These are phyloP conservation scores for Ophion costatus DNA, from an alignment of 2,888 invertebrate genomes.

Conservation along the genomic window DNA sequence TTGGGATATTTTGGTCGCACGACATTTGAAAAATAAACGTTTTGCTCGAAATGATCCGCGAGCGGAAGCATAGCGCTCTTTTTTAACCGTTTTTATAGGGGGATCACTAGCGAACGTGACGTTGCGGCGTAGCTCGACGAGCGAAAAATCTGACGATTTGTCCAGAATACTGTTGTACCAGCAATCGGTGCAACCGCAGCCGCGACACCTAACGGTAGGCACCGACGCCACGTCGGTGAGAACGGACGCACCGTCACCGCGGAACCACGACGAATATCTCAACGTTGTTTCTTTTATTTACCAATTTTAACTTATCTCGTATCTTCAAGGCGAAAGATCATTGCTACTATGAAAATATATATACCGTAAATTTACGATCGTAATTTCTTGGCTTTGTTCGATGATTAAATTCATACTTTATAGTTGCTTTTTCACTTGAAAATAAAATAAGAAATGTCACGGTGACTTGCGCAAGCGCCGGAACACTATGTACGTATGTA, in stretches of 20 bases:
- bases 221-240: background rate
- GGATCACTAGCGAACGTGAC: too few species aligned
- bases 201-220: background rate
- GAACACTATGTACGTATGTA: background rate
- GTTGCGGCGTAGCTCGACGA: too few species aligned
- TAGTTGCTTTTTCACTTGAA: conserved; percentile 3
- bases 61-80: too few species aligned
- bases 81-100: too few species aligned
- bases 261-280: background rate
- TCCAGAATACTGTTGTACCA: too few species aligned
- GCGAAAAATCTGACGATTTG: too few species aligned
- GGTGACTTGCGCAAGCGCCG: conserved; percentile 44
- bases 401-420: background rate
- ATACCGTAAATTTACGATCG: background rate
- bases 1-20: too few species aligned
- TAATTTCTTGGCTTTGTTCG: background rate
- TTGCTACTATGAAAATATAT: too few species aligned
- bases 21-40: too few species aligned
- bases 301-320: background rate
- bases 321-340: too few species aligned
- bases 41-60: too few species aligned
- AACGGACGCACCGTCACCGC: background rate
- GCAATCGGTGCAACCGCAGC: background rate
- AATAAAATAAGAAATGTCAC: conserved; percentile 20
- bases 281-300: background rate